Base-by-base conservation (phyloP, 2,113 vertebrate species). In the Caloenas nicobarica region DNA sequence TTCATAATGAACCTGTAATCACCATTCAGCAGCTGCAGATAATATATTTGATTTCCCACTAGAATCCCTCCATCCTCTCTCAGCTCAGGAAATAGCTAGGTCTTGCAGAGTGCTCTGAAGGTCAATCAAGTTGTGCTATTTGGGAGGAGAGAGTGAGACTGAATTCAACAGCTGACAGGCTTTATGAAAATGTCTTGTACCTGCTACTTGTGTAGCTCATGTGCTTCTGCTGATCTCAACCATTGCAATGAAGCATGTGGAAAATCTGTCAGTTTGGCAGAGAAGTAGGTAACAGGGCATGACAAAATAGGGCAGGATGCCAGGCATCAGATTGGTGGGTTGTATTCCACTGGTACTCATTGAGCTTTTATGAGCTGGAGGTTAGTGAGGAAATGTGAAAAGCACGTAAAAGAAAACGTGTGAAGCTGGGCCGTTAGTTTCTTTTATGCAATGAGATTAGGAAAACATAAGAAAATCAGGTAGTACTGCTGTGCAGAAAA, bases 141-240 rank as follows among this genome's bases (percentile, higher is more conserved):
- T 81, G 65, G 71, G 26, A 92, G 17, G 72, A 51, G 40, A 77
- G 93, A 90, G 62, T 83, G 82, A 88, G 77, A 53, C 60, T 76
- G 58, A 94, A 93, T 81, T 89, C 84, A 94, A n/a, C 53, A 89
- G 92, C 70, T 93, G 90, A 81, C 87, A 94, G 85, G 57, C 66
- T 84, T 84, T 93, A 93, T 92, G 84, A 92, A 91, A 96, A 91
- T 91, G 28, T 84, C 77, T 86, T 84, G 69, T 86, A 91, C 73
- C 80, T 92, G 84, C 69, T 91, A 71, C 81, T 81, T 56, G 38
- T 62, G 53, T 25, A 89, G 78, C 70, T 86, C 58, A 42, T 85
- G 61, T 84, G 77, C 86, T 86, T 95, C 82, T 91, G 69, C 68
- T 93, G 76, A 88, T 93, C 80, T 86, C 60, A 86, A 26, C 58